A percentile compares a stretch with the other conserved stretches of the same genome.
These are phyloP conservation scores for Macrosoma leucophasiata DNA, from an alignment of 2,888 invertebrate genomes.

Conservation along the genomic window DNA sequence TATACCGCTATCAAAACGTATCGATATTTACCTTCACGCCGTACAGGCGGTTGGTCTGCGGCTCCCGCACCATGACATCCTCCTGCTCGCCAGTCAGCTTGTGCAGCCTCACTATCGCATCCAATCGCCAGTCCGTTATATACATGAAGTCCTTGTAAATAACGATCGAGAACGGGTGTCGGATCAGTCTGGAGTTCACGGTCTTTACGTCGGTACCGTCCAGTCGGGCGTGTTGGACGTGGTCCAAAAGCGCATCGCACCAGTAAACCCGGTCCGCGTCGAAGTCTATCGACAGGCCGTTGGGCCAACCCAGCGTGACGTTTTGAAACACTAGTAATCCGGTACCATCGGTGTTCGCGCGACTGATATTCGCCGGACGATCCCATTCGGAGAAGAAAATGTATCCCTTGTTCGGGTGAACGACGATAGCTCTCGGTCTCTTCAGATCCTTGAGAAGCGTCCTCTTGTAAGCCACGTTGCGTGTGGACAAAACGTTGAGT, in stretches of 20 bases:
- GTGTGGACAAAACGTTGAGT: slow-evolving; percentile 92
- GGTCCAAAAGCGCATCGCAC: slow-evolving; percentile 97
- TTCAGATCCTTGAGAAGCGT: slow-evolving; percentile 91
- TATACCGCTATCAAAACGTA: too few relatives aligned
- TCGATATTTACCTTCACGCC: too few relatives aligned
- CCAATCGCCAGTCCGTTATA: slow-evolving; percentile 97
- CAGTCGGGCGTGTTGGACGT: slow-evolving; percentile 94
- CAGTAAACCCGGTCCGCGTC: slow-evolving; percentile 92
- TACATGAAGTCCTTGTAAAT: slow-evolving; percentile 94
- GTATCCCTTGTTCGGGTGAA: slow-evolving; percentile 95
- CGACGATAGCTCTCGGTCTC: slow-evolving; percentile 95
- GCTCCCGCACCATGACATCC: slow-evolving; percentile 89
- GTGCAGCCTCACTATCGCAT: slow-evolving; percentile 93
- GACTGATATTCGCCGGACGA: slow-evolving; percentile 95
- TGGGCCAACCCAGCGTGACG: slow-evolving; percentile 97
- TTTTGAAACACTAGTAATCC: slow-evolving; percentile 91
- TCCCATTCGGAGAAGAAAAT: slow-evolving; percentile 98
- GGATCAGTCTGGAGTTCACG: slow-evolving; percentile 88
- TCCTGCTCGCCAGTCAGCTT: slow-evolving; percentile 93
- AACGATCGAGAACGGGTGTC: slow-evolving; percentile 94
- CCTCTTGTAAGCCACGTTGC: slow-evolving; percentile 88
- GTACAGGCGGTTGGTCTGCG: slow-evolving; percentile 92
- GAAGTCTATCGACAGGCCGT: slow-evolving; percentile 96
- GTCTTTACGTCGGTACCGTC: slow-evolving; percentile 95
- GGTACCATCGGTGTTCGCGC: slow-evolving; percentile 93